Percentiles rank a stretch among this genome's conserved stretches.
Evolutionary conservation across 2,113 vertebrate species (phyloP).

Genomic region (Uropsilus gracilis): DNA sequence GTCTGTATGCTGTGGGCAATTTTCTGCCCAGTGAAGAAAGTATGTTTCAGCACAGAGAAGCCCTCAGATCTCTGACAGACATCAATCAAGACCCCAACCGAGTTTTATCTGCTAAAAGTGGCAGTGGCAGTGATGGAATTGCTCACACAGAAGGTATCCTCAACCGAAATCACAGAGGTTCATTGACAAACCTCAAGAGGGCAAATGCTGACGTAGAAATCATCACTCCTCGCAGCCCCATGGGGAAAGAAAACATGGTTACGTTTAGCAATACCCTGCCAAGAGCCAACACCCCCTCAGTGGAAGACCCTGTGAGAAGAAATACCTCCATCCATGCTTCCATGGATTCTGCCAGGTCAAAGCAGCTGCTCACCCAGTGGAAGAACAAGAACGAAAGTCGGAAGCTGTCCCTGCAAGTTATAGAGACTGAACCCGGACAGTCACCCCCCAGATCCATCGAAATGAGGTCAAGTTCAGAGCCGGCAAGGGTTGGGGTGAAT

Average conservation of each 20-base stretch:
- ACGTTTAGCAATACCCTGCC: constrained; percentile 98
- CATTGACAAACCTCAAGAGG: constrained; percentile 90
- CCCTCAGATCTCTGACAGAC: constrained; percentile 91
- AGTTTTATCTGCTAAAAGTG: constrained; percentile 92
- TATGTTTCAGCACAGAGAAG: constrained; percentile 84
- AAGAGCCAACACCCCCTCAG: constrained; percentile 92
- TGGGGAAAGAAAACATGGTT: constrained; percentile 96
- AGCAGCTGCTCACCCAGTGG: constrained; percentile 98
- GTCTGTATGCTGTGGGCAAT: constrained; percentile 96
- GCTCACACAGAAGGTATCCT: constrained; percentile 91
- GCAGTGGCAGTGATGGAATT: constrained; percentile 86
- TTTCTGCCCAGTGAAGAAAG: constrained; percentile 94
- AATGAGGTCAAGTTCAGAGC: constrained; percentile 93
- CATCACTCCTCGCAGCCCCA: constrained; percentile 92
- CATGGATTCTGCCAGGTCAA: constrained; percentile 96
- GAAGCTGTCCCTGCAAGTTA: constrained; percentile 94
- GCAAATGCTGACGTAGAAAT: constrained; percentile 95
- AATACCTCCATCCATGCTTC: constrained; percentile 94
- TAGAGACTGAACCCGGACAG: constrained; percentile 91
- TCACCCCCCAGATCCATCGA: constrained; percentile 93
- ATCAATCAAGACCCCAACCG: constrained; percentile 92
- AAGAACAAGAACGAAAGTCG: constrained; percentile 95
- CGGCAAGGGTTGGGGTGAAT: constrained; percentile 90
- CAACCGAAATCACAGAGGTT: constrained; percentile 90
- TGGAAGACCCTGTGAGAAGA: constrained; percentile 92